A percentile compares a stretch with the other conserved stretches of the same genome.
phyloP scores from a whole-genome alignment of 2,797 vertebrate species.

The Smutsia gigantea region DNA sequence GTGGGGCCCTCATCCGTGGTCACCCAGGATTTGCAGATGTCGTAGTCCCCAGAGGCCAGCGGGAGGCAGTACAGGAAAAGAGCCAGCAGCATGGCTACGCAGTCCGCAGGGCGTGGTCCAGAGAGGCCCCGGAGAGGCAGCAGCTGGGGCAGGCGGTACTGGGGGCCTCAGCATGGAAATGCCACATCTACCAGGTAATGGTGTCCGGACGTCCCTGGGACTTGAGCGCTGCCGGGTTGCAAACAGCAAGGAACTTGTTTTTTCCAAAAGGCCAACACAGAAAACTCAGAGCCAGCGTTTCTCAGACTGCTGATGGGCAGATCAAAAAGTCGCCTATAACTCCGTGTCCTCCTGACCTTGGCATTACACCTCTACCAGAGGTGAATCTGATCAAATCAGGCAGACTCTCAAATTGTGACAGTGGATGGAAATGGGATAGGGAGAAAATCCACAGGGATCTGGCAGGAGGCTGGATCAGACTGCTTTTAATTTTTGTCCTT shows the following conservation, averaged over 20 bases:
- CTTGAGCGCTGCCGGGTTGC: not conserved
- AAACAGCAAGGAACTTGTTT: slow-evolving; percentile 49
- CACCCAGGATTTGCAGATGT: slow-evolving; percentile 98
- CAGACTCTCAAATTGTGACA: slow-evolving; percentile 84
- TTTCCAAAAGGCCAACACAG: slow-evolving; percentile 3
- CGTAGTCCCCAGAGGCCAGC: slow-evolving; percentile 93
- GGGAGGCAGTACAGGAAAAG: slow-evolving; percentile 90
- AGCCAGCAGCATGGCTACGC: slow-evolving; percentile 91
- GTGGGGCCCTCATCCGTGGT: slow-evolving; percentile 96
- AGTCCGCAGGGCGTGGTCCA: slow-evolving; percentile 56
- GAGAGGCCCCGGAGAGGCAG: slow-evolving; percentile 85
- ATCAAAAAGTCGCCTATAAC: slow-evolving; percentile 80
- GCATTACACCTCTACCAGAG: slow-evolving; percentile 75
- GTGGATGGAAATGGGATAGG: slow-evolving; percentile 85
- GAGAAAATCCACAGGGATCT: slow-evolving; percentile 75
- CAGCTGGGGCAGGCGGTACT: slow-evolving; percentile 84
- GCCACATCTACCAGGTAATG: slow-evolving; percentile 77
- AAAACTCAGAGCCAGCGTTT: slow-evolving; percentile 77
- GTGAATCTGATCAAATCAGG: slow-evolving; percentile 84
- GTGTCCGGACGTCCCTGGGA: slow-evolving; percentile 29
- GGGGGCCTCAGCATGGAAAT: slow-evolving; percentile 90
- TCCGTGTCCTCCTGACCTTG: slow-evolving; percentile 75
- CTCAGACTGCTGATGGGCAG: slow-evolving; percentile 78
- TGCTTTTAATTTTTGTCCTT: slow-evolving; percentile 80
- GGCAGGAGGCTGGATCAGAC: slow-evolving; percentile 80